Evolutionary conservation across 2,888 invertebrate species (phyloP).

Genomic region (Drosophila affinis): DNA sequence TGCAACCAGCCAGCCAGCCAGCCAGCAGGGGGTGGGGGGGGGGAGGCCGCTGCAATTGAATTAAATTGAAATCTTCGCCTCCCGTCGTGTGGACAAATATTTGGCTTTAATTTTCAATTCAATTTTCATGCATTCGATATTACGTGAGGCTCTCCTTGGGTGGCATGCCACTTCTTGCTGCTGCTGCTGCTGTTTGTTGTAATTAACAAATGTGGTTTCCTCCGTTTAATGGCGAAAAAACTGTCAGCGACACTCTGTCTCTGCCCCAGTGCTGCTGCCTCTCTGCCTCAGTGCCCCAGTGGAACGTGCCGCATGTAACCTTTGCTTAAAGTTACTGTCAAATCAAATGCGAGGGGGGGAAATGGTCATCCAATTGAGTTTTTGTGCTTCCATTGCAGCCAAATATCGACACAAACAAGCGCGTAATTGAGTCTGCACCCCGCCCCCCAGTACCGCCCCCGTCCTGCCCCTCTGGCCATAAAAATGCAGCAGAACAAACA

Average conservation of each 20-base stretch:
- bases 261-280: neutral
- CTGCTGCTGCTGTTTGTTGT: slow-evolving; percentile 17
- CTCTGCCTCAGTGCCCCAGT: too few species aligned
- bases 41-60: slow-evolving; percentile 26
- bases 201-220: slow-evolving; percentile 39
- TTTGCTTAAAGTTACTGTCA: slow-evolving; percentile 20
- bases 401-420: slow-evolving; percentile 68
- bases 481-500: slow-evolving; percentile 59
- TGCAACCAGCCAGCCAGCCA: slow-evolving; percentile 6
- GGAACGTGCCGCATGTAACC: too few species aligned
- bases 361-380: slow-evolving; percentile 57
- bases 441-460: neutral
- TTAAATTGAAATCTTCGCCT: slow-evolving; percentile 41
- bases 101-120: slow-evolving; percentile 43
- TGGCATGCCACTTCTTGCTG: too few species aligned
- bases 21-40: neutral
- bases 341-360: neutral
- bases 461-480: slow-evolving; percentile 26
- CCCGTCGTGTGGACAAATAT: slow-evolving; percentile 27
- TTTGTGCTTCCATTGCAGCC: slow-evolving; percentile 41
- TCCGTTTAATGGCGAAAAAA: slow-evolving; percentile 15
- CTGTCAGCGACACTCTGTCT: slow-evolving; percentile 40
- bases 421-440: slow-evolving; percentile 67
- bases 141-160: neutral
- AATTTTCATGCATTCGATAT: neutral